Conservation (phyloP, 35 echinoderm and acorn worm species). For the Holothuria glaberrima region DNA sequence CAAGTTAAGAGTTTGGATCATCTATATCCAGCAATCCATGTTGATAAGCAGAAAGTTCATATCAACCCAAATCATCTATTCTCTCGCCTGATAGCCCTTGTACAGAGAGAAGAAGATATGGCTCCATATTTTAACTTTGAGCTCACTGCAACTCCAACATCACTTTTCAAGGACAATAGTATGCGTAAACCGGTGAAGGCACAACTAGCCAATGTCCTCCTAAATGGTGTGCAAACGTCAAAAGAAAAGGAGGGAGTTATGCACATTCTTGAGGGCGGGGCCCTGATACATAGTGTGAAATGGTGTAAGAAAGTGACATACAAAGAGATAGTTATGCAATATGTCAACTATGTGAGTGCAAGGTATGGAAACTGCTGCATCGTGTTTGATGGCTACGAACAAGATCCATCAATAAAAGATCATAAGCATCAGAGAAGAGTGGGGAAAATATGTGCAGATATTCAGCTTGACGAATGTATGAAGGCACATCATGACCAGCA, state of each 20-base stretch:
- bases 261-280: slow-evolving; percentile 54
- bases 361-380: slow-evolving; percentile 37
- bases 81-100: slow-evolving; percentile 13
- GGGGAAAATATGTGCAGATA: no score
- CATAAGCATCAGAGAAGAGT: no score
- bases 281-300: slow-evolving; percentile 36
- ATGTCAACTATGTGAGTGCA: slow-evolving; percentile 47
- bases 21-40: slow-evolving; percentile 9
- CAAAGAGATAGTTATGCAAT: slow-evolving; percentile 24
- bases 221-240: slow-evolving; percentile 8
- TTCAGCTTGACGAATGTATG: no score
- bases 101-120: slow-evolving; percentile 28
- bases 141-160: slow-evolving; percentile 5
- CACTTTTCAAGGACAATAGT: slow-evolving; percentile 13
- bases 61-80: slow-evolving; percentile 31
- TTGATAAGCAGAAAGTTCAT: slow-evolving; percentile 31
- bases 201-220: not conserved
- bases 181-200: slow-evolving; percentile 5
- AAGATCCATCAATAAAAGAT: slow-evolving; percentile 40
- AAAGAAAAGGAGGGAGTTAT: not conserved
- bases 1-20: slow-evolving; percentile 18
- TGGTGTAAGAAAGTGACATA: slow-evolving; percentile 39
- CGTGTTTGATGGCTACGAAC: slow-evolving; percentile 61
- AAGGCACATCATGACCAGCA: no score
- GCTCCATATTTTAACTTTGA: slow-evolving; percentile 31